Evolutionary conservation across 2,113 vertebrate genomes (phyloP), one percentile per base, ranked within the genome.

Genomic region (Scomber colias): DNA sequence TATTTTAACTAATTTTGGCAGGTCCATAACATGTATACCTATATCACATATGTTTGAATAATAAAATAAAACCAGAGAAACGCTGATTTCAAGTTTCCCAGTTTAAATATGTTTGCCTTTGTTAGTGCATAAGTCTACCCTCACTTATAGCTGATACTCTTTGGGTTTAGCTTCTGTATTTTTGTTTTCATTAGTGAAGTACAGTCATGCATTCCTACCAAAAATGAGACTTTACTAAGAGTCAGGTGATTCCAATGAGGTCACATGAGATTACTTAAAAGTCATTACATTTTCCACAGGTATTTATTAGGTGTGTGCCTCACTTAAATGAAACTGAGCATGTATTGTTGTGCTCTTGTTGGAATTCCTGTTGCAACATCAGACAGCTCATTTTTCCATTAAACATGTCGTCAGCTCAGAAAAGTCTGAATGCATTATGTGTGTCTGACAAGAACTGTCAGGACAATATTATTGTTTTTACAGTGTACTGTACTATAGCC

Each of bases 271-370:
- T 79, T 62, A 76, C 49, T 3, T 70, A 8, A 67, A 68, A 54
- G 45, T 72, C 44, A 67, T 81, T 61, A 71, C 4, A 77, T 75
- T 79, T 85, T 81, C 71, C 67, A 77, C 8, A 27, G 45, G 2
- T 48, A 57, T 84, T 76, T 79, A 87, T 50, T 35, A 50, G 65
- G 31, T 65, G 60, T 40, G 62, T 87, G 85, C 88, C 31, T 92
- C 83, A 85, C 48, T 61, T 6, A 16, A 80, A 65, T 62, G 21
- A 69, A 87, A 83, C 68, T 69, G 56, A 82, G 56, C 15, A 19
- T 78, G 62, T 48, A 54, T 75, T 77, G 5, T 79, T 78, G 10
- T 14, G 54, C 74, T 82, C 67, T 17, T 75, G 55, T 62, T 67
- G 55, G 54, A 73, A 59, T 19, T 82, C 27, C 49, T 71, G 59